Evolutionary conservation across 2,797 vertebrate species (phyloP), one percentile per base, ranked within the genome.

Genomic region (Pangasius djambal): DNA sequence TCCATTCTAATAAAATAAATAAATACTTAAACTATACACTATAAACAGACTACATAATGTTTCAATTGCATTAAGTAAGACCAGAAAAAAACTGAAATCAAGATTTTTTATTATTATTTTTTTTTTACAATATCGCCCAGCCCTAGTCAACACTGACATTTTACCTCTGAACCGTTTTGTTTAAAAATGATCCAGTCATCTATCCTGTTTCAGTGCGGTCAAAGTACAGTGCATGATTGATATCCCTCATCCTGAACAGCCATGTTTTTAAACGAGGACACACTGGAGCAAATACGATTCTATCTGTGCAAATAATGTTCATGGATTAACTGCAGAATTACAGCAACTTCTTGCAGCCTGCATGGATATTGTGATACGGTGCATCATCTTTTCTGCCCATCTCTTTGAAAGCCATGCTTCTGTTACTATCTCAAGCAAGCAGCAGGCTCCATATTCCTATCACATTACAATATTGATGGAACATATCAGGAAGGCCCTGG

Each of bases 401-500:
- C 90, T 86, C 85, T 87, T 75, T 86, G 93, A 95, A 93, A 90
- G 89, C 93, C 94, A 94, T 83, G 94, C 92, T 94, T 91, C 87
- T 94, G 94, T 89, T 94, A 95, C 95, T 95, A 95, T 96, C 95
- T 95, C 94, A 88, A 92, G 94, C 94, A 91, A 94, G 93, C 95
- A 96, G 96, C 95, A 94, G 95, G 94, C 93, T 94, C 95, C 94
- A 94, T 95, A 95, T 96, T 95, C 94, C 95, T 95, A 93, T 95
- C 93, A 94, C 95, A 96, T 96, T 96, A 96, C 94, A 96, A 96
- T 96, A 96, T 95, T 96, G 96, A 96, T 96, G 96, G 94, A 95
- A 96, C 95, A 94, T 95, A 96, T 96, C 95, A 96, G 95, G 95
- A 96, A 94, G 93, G 91, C 94, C 94, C 94, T 93, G 93, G 91